These are phyloP conservation scores for Drosophila siamana DNA, from an alignment of 2,888 invertebrate genomes.

Conservation along the genomic window DNA sequence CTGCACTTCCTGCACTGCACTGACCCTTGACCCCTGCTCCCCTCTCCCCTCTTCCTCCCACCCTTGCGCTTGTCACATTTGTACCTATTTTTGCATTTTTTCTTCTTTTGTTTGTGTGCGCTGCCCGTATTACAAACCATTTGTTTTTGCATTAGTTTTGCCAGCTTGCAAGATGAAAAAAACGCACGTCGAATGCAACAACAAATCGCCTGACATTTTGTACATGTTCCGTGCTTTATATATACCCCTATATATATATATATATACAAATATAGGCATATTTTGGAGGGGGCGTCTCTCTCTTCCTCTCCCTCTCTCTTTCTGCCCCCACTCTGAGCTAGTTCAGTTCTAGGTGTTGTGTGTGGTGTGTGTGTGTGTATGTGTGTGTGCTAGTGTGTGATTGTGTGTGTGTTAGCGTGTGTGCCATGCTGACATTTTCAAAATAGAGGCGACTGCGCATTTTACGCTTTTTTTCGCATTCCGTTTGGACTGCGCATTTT, in stretches of 20 bases:
- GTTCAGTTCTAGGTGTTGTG: background rate
- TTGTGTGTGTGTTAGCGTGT: no score
- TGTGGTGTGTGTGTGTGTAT: constrained; percentile 16
- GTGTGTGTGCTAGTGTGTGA: no score
- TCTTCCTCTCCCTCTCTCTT: no score
- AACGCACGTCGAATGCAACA: constrained; percentile 26
- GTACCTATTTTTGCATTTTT: constrained; percentile 40
- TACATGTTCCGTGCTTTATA: constrained; percentile 58
- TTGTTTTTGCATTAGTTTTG: constrained; percentile 80
- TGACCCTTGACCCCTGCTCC: constrained; percentile 30
- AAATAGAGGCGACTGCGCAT: constrained; percentile 80
- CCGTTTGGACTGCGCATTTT: constrained; percentile 65
- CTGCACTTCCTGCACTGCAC: constrained; percentile 49
- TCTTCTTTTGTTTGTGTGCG: background rate
- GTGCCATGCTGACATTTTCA: constrained; percentile 54
- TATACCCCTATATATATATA: constrained; percentile 29
- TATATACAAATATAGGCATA: constrained; percentile 37
- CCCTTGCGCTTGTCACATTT: constrained; percentile 38
- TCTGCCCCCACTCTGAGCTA: no score
- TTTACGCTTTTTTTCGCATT: constrained; percentile 53
- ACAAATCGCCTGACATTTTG: constrained; percentile 66
- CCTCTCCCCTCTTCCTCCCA: background rate
- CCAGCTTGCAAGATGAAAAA: constrained; percentile 29
- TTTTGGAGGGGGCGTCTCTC: background rate
- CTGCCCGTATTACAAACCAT: constrained; percentile 72